A percentile compares a stretch with the other conserved stretches of the same genome.
phyloP scores from a whole-genome alignment of 1,140 invertebrate species.

The Teleopsis dalmanni region DNA sequence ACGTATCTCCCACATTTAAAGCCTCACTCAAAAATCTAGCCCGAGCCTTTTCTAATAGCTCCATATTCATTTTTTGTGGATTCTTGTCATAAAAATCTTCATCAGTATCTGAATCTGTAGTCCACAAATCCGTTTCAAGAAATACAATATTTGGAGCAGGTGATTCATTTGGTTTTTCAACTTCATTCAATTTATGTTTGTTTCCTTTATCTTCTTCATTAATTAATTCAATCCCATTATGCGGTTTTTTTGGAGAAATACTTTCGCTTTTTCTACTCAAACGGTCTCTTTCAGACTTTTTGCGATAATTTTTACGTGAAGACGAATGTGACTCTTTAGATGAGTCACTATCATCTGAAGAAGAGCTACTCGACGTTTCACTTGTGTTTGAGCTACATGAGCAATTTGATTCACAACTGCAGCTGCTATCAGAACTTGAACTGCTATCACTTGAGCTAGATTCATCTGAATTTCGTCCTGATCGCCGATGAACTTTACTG shows the following conservation, averaged over 20 bases:
- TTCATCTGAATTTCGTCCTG: conserved; percentile 1
- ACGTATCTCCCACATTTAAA: no score
- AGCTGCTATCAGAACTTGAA: conserved; percentile 48
- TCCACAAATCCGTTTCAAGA: conserved; percentile 72
- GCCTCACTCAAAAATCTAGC: conserved; percentile 59
- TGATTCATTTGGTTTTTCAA: conserved; percentile 19
- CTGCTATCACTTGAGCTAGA: conserved; percentile 49
- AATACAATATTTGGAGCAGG: conserved; percentile 48
- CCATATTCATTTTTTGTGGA: conserved; percentile 62
- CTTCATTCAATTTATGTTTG: conserved; percentile 17
- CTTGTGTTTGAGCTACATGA: conserved; percentile 66
- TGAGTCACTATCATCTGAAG: conserved; percentile 56
- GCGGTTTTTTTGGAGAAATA: conserved; percentile 11
- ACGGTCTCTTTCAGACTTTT: conserved; percentile 18
- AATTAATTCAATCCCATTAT: conserved; percentile 13
- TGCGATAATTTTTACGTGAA: conserved; percentile 15
- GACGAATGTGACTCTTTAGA: conserved; percentile 41
- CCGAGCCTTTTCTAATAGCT: conserved; percentile 63
- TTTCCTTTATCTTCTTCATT: conserved; percentile 10
- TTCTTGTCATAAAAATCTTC: conserved; percentile 79
- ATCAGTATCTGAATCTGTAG: conserved; percentile 73
- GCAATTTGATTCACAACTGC: conserved; percentile 60
- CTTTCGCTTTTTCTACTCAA: conserved; percentile 32
- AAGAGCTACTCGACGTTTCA: conserved; percentile 46
- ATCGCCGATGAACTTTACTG: conserved; percentile 10